phyloP scores from a whole-genome alignment of 2,113 vertebrate genomes.

The Fregata magnificens region DNA sequence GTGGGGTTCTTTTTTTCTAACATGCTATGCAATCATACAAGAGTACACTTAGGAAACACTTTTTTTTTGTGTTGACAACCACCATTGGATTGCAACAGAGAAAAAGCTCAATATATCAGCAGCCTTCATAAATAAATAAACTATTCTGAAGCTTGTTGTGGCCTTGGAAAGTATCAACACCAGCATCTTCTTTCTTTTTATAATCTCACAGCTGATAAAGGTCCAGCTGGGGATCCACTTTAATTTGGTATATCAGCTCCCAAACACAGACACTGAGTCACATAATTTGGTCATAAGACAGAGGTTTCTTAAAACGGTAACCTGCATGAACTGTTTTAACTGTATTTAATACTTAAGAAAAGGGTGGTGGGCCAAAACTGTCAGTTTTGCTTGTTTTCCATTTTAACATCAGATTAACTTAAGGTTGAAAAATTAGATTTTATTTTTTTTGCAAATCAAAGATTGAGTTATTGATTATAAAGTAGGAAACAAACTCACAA shows the following conservation, averaged over 20 bases:
- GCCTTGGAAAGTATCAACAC: not conserved
- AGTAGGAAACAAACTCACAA: not conserved
- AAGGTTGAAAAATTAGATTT: not conserved
- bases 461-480: not conserved
- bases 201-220: not conserved
- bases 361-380: fast-evolving
- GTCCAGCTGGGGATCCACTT: not conserved
- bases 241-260: not conserved
- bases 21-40: not conserved
- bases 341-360: not conserved
- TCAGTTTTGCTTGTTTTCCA: not conserved
- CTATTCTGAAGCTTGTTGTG: not conserved
- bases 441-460: not conserved
- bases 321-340: not conserved
- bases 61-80: not conserved
- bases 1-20: not conserved
- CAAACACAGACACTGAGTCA: not conserved
- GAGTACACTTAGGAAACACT: not conserved
- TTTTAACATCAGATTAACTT: not conserved
- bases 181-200: not conserved
- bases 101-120: not conserved
- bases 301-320: not conserved
- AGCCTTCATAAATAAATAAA: not conserved
- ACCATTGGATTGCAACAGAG: not conserved
- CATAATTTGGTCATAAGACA: not conserved